phyloP scores from a whole-genome alignment of 2,888 invertebrate species.

The Mimachlamys varia region DNA sequence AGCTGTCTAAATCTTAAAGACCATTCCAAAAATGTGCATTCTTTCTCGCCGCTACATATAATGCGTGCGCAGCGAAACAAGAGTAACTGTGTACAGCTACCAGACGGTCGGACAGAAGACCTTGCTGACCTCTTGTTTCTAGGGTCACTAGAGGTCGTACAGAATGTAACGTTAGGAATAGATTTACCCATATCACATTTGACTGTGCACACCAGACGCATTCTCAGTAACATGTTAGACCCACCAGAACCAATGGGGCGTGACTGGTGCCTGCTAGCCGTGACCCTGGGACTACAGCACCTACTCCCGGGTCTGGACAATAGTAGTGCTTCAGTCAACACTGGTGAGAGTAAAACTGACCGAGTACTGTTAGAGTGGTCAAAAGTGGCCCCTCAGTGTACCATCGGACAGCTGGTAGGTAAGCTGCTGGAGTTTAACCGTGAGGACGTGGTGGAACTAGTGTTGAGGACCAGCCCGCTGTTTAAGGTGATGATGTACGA shows the following conservation, averaged over 20 bases:
- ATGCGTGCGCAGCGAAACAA: conserved; percentile 81
- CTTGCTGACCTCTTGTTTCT: conserved; percentile 85
- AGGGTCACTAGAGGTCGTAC: conserved; percentile 83
- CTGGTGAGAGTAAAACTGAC: conserved; percentile 80
- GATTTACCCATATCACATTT: conserved; percentile 85
- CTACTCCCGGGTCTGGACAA: conserved; percentile 83
- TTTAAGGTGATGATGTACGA: conserved; percentile 71
- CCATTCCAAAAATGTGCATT: conserved; percentile 68
- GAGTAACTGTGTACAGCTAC: conserved; percentile 79
- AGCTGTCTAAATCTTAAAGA: conserved; percentile 82
- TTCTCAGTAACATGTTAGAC: conserved; percentile 82
- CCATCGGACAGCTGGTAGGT: conserved; percentile 84
- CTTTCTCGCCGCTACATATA: conserved; percentile 78
- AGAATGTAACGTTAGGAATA: conserved; percentile 83
- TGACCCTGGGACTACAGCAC: conserved; percentile 84
- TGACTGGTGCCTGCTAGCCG: conserved; percentile 84
- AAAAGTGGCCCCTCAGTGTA: conserved; percentile 79
- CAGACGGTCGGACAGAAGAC: conserved; percentile 83
- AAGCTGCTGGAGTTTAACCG: conserved; percentile 86
- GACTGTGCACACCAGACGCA: conserved; percentile 84
- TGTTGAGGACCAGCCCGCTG: conserved; percentile 82
- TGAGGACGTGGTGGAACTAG: conserved; percentile 85
- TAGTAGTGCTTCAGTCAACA: conserved; percentile 62
- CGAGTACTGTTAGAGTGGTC: conserved; percentile 83
- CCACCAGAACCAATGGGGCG: conserved; percentile 83